Evolutionary conservation across 2,113 vertebrate species (phyloP).

Genomic region (Callipepla squamata): DNA sequence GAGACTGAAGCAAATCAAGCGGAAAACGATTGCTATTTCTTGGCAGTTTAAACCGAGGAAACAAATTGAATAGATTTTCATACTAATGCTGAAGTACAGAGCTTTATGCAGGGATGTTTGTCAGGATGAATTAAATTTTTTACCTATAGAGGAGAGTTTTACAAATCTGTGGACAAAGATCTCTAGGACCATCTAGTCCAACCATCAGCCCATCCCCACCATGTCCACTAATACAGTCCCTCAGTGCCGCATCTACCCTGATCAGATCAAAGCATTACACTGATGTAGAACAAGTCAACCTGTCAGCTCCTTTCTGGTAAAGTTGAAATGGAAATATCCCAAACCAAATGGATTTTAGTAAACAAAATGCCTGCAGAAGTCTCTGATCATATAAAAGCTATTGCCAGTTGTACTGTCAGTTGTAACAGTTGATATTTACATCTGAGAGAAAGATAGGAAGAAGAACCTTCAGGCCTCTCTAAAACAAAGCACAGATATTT

Average conservation of each 20-base stretch:
- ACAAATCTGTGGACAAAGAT: neutral
- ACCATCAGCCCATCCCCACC: no score
- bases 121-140: neutral
- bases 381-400: neutral
- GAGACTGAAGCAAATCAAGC: neutral
- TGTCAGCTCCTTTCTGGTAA: neutral
- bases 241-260: neutral
- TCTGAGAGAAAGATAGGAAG: neutral
- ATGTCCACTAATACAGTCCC: no score
- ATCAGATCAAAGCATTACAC: neutral
- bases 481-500: neutral
- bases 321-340: constrained; percentile 1
- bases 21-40: neutral
- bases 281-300: constrained; percentile 32
- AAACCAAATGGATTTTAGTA: neutral
- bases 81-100: neutral
- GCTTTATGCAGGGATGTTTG: neutral
- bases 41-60: neutral
- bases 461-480: neutral
- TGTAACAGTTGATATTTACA: constrained; percentile 9
- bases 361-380: neutral
- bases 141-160: constrained; percentile 20
- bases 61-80: neutral
- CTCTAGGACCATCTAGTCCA: no score
- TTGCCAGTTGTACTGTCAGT: neutral